These are phyloP conservation scores for Cheilosia impressa DNA, from an alignment of 2,888 invertebrate species.

Conservation along the genomic window DNA sequence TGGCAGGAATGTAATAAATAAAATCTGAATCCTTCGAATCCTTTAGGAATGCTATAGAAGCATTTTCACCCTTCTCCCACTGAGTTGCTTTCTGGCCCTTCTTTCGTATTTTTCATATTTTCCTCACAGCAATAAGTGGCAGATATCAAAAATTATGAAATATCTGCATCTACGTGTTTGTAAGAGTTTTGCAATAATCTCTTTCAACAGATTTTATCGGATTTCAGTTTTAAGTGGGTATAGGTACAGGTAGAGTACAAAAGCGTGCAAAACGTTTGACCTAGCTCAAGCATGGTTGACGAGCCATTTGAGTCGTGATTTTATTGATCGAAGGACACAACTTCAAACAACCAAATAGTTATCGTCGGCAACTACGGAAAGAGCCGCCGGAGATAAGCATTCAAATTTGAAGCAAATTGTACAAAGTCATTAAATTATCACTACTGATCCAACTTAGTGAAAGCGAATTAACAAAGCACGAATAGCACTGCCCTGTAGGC, in stretches of 20 bases:
- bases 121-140: conserved; percentile 30
- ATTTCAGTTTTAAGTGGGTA: too few species aligned
- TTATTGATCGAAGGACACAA: too few species aligned
- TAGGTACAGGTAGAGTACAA: too few species aligned
- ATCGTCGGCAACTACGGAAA: too few species aligned
- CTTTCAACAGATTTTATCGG: too few species aligned
- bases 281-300: too few species aligned
- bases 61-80: conserved; percentile 34
- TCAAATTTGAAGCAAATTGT: neutral
- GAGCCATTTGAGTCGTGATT: too few species aligned
- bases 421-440: conserved; percentile 38
- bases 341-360: too few species aligned
- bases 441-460: neutral
- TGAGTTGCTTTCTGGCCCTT: conserved; percentile 23
- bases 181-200: conserved; percentile 1
- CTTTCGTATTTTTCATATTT: conserved; percentile 24
- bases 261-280: too few species aligned
- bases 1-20: conserved; percentile 40
- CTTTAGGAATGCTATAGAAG: conserved; percentile 16
- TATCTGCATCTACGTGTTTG: neutral
- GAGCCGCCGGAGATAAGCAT: conserved; percentile 27
- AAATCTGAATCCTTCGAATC: conserved; percentile 29
- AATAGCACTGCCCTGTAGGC: neutral
- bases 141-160: conserved; percentile 35
- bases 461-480: conserved; percentile 19